Evolutionary conservation across 2,113 vertebrate genomes (phyloP), one percentile per base, ranked within the genome.

Genomic region (Oncorhynchus keta): DNA sequence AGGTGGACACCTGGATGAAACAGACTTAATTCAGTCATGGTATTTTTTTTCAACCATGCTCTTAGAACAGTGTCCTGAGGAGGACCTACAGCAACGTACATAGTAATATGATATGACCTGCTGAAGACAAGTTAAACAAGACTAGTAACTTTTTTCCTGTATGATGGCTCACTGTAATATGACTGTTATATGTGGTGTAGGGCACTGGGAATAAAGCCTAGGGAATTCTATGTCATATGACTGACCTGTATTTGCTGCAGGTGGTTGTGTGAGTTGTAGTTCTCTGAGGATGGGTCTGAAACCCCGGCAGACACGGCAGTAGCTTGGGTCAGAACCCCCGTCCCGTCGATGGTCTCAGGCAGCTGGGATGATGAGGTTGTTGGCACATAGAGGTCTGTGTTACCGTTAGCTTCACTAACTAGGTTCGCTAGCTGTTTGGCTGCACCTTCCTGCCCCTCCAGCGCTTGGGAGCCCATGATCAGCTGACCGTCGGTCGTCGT

Each of bases 261-360:
- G 93, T 99, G 97, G 18, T 97, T 94, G 85, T 99, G 97, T 76
- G 92, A 96, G 91, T 97, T 95, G 90, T 91, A 99, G 94, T 95
- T 97, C 87, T 94, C 95, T 0, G 89, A 93, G 90, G 96, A 94
- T 82, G 95, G 94, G 85, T 97, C 96, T 6, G 96, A 93, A 71
- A 98, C 95, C 30, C 96, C 94, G 68, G 94, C 91, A 0, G 92
- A 95, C 90, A 97, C 94, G 20, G 95, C 96, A 24, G 97, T 97
- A 69, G 96, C 95, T 89, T 98, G 97, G 80, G 97, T 97, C 83
- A 98, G 94, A 84, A 98, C 96, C 81, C 97, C 97, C 61, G 96
- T 96, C 92, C 96, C 96, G 73, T 98, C 97, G 89, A 99, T 98
- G 81, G 98, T 98, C 87, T 97, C 97, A 7, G 96, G 96, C 65